Evolutionary conservation across 2,888 invertebrate genomes (phyloP), one percentile per base, ranked within the genome.

Genomic region (Siphonodentalium dalli): DNA sequence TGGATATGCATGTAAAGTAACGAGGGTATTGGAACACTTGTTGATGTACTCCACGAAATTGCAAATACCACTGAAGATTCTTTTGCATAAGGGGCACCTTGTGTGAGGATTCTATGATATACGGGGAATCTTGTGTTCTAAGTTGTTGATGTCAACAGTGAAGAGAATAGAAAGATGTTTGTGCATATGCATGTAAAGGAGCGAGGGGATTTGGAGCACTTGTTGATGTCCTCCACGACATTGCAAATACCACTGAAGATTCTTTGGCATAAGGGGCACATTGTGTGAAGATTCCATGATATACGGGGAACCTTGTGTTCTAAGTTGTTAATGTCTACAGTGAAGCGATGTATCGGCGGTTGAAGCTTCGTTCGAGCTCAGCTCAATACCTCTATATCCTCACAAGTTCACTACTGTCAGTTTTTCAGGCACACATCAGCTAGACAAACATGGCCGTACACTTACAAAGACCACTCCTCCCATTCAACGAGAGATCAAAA

Each of bases 401-500:
- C 63, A 65, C 35, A 23, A 21, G 1, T 63, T 65, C 52, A 58
- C 63, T 41, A 34, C 28, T 52, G 34, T 63, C 8, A 63, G 63
- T 49, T 38, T 65, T 8, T 31, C 57, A 31, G 64, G 61, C 3
- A 45, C 27, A 18, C 39, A 52, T 29, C 39, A 58, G 9, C 38
- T 55, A 6, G 51, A 55, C 23, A 18, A 11, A 26, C 21, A 39
- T 28, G 46, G 49, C 11, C 15, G 23, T 24, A 40, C 41, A 18
- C 27, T 50, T 24, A 65, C 50, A 18, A 55, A 43, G 50, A 41
- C 35, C 5, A 48, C 42, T 6, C 23, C 24, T 7, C 41, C 59
- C 54, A 61, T 38, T 11, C 58, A 11, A 20, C 21, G 23, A 24
- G 54, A 24, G 18, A 31, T 29, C 21, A 33, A 24, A 18, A 49